These are phyloP conservation scores for Biston betularia DNA, from an alignment of 2,888 invertebrate species.

Conservation along the genomic window DNA sequence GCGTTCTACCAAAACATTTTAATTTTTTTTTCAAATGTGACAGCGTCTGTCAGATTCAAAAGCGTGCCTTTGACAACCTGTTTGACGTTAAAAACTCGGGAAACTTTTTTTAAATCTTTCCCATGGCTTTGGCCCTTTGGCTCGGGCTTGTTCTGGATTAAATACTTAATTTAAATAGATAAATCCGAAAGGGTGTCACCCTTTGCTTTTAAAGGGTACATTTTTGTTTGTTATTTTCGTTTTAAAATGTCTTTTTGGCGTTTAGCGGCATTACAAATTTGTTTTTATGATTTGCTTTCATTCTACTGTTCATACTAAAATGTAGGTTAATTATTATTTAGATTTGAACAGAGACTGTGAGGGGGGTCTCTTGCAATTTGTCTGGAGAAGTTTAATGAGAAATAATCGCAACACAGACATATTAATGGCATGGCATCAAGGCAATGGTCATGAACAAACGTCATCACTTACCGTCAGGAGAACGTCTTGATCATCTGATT, in stretches of 20 bases:
- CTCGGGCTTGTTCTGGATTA: conserved; percentile 18
- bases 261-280: not conserved
- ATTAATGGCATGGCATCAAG: too few relatives aligned
- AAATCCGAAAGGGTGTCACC: conserved; percentile 6
- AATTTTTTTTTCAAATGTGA: too few relatives aligned
- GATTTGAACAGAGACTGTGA: too few relatives aligned
- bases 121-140: conserved; percentile 6
- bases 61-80: conserved; percentile 19
- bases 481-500: too few relatives aligned
- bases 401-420: too few relatives aligned
- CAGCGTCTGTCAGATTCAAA: conserved; percentile 13
- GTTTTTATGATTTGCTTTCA: not conserved
- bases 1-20: too few relatives aligned
- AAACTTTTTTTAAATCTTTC: conserved; percentile 25
- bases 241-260: not conserved
- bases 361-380: too few relatives aligned
- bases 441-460: too few relatives aligned
- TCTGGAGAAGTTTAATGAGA: too few relatives aligned
- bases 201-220: not conserved
- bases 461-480: too few relatives aligned
- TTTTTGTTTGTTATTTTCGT: not conserved
- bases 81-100: conserved; percentile 25
- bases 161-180: conserved; percentile 16
- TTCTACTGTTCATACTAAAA: not conserved
- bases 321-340: too few relatives aligned